Evolutionary conservation across 2,113 vertebrate genomes (phyloP).

Genomic region (Abramis brama): DNA sequence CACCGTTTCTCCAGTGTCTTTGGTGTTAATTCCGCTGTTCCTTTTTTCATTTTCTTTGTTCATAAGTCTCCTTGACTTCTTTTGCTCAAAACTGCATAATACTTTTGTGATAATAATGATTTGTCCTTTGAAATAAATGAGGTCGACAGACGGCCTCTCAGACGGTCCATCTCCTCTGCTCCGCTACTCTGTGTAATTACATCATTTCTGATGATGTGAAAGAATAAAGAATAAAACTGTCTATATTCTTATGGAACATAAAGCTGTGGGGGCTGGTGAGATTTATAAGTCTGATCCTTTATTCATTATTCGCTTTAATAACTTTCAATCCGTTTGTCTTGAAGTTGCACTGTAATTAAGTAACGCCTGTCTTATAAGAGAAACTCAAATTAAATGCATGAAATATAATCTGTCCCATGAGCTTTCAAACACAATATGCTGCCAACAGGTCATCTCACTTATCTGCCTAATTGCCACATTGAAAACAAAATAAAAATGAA

Average conservation of each 20-base stretch:
- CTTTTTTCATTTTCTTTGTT: neutral
- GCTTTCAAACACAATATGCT: neutral
- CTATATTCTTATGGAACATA: neutral
- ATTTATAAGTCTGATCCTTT: neutral
- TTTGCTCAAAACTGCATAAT: slow-evolving; percentile 14
- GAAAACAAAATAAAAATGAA: neutral
- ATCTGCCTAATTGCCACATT: neutral
- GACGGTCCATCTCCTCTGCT: neutral
- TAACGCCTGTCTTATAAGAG: neutral
- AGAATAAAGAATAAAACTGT: neutral
- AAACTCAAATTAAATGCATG: neutral
- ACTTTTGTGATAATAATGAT: neutral
- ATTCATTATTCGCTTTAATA: neutral
- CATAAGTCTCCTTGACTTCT: slow-evolving; percentile 22
- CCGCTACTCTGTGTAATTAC: slow-evolving; percentile 11
- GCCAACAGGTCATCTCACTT: neutral
- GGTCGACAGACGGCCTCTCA: neutral
- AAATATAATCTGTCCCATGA: slow-evolving; percentile 12
- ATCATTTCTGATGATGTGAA: slow-evolving; percentile 4
- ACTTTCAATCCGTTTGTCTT: slow-evolving; percentile 32
- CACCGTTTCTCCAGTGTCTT: neutral
- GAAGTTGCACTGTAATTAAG: slow-evolving; percentile 25
- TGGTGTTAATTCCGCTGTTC: neutral
- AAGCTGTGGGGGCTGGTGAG: neutral
- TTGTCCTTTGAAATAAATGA: slow-evolving; percentile 15